Base-by-base conservation (phyloP, 2,797 vertebrate genomes). In the Eulemur mongoz region DNA sequence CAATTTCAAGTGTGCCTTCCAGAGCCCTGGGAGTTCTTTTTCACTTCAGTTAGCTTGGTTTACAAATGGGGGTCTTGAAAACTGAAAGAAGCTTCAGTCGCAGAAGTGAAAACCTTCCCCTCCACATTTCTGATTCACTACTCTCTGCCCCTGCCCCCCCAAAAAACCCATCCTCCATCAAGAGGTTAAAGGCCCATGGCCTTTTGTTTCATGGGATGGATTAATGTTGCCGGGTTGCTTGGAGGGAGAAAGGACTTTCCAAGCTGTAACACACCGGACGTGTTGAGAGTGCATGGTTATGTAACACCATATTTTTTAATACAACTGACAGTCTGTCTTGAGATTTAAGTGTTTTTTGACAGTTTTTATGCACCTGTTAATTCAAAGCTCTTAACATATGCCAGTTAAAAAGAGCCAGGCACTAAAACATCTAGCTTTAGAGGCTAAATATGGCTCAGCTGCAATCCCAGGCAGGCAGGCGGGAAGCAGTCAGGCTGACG, bases 341-440 rank as follows among this genome's bases (percentile, higher is more conserved):
- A 98, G 98, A 98, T 98, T 98, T 98, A 99, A 99, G 98, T 99
- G 98, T 98, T 98, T 98, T 98, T 98, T 98, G 98, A 99, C 98
- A 98, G 98, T 98, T 99, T 99, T 99, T 99, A 98, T 98, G 98
- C 98, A 99, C 98, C 98, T 98, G 98, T 98, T 99, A 99, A 98
- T 99, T 99, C 98, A 98, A 98, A 98, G 98, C 98, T 98, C 98
- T 99, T 99, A 99, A 98, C 98, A 99, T 98, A 98, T 98, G 98
- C 98, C 98, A 99, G 98, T 99, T 98, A 98, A 98, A 98, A 98
- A 98, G 98, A 98, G 98, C 96, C 97, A 98, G 98, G 98, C 98
- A 98, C 98, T 99, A 99, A 99, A 99, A 98, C 98, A 98, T 98
- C 94, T 82, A 98, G 96, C 48, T 70, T 69, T 96, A 95, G 96